Base-by-base conservation (phyloP, 2,113 vertebrate genomes). In the Climacteris rufus region DNA sequence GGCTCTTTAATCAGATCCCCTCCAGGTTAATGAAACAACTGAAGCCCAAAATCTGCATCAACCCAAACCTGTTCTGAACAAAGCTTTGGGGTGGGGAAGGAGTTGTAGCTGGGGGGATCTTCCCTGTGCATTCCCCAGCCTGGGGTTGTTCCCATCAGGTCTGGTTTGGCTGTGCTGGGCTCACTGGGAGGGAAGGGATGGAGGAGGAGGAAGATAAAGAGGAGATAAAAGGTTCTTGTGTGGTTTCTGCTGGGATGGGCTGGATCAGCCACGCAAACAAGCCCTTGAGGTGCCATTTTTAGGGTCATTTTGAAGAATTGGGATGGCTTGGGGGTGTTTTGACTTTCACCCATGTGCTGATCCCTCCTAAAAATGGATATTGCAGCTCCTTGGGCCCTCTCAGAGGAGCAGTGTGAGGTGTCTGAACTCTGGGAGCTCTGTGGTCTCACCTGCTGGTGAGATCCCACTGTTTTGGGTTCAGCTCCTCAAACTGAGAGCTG, bases 1-100 rank as follows among this genome's bases (percentile, higher is more conserved):
- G 86, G 56, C 86, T 92, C 60, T 65, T 57, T 95, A 89, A 92
- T 92, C 87, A 61, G 76, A 88, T 93, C 75, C 66, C 85, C 91
- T 57, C 22, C 45, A 65, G 89, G 95, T 85, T 93, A 74, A 80
- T 85, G 57, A 50, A 90, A 65, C 66, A 80, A 42, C 49, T 19
- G 14, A 37, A 92, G 59, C 83, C 89, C 47, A 45, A 40, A 21
- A 83, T 76, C 74, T 88, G 79, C 93, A 76, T 49, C 10, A 40
- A 82, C 15, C 82, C 90, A 71, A 71, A 64, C 49, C 75, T 85
- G 78, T 19, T 49, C 2, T 3, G 23, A 45, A 21, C 40, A 42
- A 35, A 91, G 71, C 71, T 57, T 37, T 20, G 10, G 16, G 68
- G 2, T 3, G 15, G 72, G 4, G 1, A 13, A 24, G 22, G 22